Base-by-base conservation (phyloP, 2,113 vertebrate species). In the Gadus chalcogrammus region DNA sequence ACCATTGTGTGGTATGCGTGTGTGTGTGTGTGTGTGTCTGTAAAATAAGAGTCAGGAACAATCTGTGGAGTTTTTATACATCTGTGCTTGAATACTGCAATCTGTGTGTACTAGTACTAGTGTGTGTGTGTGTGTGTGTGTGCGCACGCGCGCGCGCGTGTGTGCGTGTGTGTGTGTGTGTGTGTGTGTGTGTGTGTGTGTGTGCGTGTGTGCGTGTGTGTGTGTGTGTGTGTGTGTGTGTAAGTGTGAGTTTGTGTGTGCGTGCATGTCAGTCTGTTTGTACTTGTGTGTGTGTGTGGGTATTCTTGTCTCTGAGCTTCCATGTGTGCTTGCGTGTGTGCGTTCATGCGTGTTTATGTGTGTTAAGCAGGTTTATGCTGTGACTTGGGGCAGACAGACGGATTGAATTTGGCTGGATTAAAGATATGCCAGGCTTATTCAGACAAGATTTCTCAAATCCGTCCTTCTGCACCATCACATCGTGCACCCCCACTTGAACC, bases 361-460 rank as follows among this genome's bases (percentile, higher is more conserved):
- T 55, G 48, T 28, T 38, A 52, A 69, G 9, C 4, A 2, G 28
- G 67, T 24, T 56, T 59, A 73, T 80, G 75, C 69, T 82, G 74
- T 71, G 75, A 75, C 73, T 75, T 70, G 66, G 61, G 64, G 67
- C 48, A 61, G 69, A 61, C 82, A 88, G 84, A 89, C 85, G 83
- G 82, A 85, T 75, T 87, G 76, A 85, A 82, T 69, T 69, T 65
- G 64, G 68, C 16, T 61, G 79, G 85, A 88, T 88, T 88, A 85
- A 81, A 76, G 69, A 15, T 67, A 73, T 78, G 67, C 64, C 82
- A 77, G 79, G 82, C 84, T 80, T 82, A 87, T 85, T 79, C 69
- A 56, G 68, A 79, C 48, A 69, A 81, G 87, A 86, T 87, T 85
- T 86, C 79, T 80, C 66, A 86, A 85, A 85, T 85, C 86, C 84